Base-by-base conservation (phyloP, 2,888 invertebrate species). In the Scaptomyza caliginosa region DNA sequence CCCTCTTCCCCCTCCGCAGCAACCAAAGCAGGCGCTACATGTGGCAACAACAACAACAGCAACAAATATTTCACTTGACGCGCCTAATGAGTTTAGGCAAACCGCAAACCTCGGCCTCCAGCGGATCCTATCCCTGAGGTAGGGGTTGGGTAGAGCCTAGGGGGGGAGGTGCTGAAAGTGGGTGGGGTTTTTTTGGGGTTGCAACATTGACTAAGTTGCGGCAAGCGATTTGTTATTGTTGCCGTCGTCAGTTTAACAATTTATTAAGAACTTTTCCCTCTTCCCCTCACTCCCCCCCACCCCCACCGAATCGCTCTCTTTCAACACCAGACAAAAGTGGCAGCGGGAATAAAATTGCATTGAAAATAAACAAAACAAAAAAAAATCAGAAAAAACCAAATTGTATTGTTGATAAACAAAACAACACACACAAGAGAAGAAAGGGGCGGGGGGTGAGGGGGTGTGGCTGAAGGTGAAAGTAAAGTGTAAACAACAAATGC, bases 61-160 rank as follows among this genome's bases (percentile, higher is more conserved):
- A 46, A 19, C 40, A 43, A 82, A 70, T 80, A 83, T 83, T 80
- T 83, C 86, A 83, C 82, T 82, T 82, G 81, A 85, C 81, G 85
- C 81, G 85, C 85, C 77, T 82, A 82, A 82, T 82, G 81, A 86
- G 84, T 77, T 76, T 24, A 34, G 45, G 60, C 57, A 49, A 60
- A 54, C 72, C 63, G 38, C 60, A 59, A 58, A 28, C 45, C 40
- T 32, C 42, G 24, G n/a, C 4, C 38, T 7, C 43, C 42, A 42
- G 38, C 46, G 28, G 46, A 46, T 19, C 46, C 46, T 3, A 23
- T n/a, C n/a, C n/a, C n/a, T n/a, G n/a, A n/a, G n/a, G n/a, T 11
- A 11, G 4, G n/a, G 13, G 24, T 8, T 16, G 23, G 3, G 17
- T 19, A 8, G 6, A n/a, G 5, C 11, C 30, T 28, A 23, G 36